These are phyloP conservation scores for Aspidiotus destructor DNA, from an alignment of 2,888 invertebrate species.

Conservation along the genomic window DNA sequence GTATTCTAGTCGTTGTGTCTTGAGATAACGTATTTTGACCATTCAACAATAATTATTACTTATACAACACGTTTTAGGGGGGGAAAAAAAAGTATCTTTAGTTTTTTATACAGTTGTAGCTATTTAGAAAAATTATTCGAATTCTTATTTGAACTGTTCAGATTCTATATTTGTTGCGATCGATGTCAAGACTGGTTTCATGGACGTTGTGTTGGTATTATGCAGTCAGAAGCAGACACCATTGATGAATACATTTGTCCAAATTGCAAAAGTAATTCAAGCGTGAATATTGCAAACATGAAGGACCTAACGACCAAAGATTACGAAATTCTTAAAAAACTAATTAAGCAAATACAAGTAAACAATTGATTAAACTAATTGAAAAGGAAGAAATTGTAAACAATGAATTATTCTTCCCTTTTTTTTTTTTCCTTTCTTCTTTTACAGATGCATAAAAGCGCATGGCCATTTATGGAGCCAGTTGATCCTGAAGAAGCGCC, in stretches of 20 bases:
- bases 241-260: constrained; percentile 96
- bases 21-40: too few relatives aligned
- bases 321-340: constrained; percentile 69
- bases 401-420: background rate
- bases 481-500: constrained; percentile 93
- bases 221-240: constrained; percentile 85
- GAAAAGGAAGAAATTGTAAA: background rate
- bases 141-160: constrained; percentile 40
- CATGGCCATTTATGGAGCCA: constrained; percentile 97
- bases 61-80: too few relatives aligned
- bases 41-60: too few relatives aligned
- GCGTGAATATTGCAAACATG: constrained; percentile 82
- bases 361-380: constrained; percentile 23
- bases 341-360: constrained; percentile 82
- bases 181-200: constrained; percentile 99
- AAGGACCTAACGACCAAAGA: constrained; percentile 69
- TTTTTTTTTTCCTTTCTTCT: constrained; percentile 35
- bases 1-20: too few relatives aligned
- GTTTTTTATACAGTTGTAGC: too few relatives aligned
- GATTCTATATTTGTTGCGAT: constrained; percentile 98
- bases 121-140: too few relatives aligned
- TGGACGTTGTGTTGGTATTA: constrained; percentile 89
- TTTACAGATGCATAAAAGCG: constrained; percentile 77
- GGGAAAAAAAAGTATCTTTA: too few relatives aligned
- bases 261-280: constrained; percentile 81